Conservation (phyloP, 2,113 vertebrate genomes). For the Misgurnus mizolepis region DNA sequence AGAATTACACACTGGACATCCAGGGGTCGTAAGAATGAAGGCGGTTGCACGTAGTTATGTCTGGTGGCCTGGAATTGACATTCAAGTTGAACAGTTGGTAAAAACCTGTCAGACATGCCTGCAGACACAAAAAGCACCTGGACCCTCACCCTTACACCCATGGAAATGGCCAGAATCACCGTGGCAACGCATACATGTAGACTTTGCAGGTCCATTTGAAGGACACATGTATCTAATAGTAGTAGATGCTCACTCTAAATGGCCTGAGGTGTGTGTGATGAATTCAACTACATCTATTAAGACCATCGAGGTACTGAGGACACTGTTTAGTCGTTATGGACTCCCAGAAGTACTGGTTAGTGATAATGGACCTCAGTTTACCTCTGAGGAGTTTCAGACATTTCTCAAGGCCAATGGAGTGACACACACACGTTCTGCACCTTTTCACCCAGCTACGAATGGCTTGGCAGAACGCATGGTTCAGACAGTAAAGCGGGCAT, state of each 20-base stretch:
- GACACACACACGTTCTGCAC: slow-evolving; percentile 18
- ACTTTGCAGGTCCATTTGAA: slow-evolving; percentile 28
- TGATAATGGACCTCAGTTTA: slow-evolving; percentile 9
- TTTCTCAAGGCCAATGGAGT: slow-evolving; percentile 37
- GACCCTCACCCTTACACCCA: neutral
- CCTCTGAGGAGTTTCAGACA: slow-evolving; percentile 1
- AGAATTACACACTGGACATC: slow-evolving; percentile 2
- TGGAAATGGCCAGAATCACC: slow-evolving; percentile 24
- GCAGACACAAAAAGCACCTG: no score
- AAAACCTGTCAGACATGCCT: no score
- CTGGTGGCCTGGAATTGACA: no score
- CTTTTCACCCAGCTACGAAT: slow-evolving; percentile 7
- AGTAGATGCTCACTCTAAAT: no score
- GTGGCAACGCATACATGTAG: slow-evolving; percentile 36
- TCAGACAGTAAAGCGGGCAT: no score
- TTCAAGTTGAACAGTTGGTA: no score
- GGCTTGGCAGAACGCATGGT: neutral
- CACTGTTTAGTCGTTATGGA: neutral
- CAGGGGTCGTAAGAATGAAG: slow-evolving; percentile 42
- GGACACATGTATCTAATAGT: no score
- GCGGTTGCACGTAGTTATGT: slow-evolving; percentile 18
- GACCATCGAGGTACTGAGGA: slow-evolving; percentile 25
- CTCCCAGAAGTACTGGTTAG: slow-evolving; percentile 16
- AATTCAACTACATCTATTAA: slow-evolving; percentile 21
- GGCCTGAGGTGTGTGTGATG: slow-evolving; percentile 23